Evolutionary conservation across 2,113 vertebrate genomes (phyloP).

Genomic region (Philantomba maxwellii): DNA sequence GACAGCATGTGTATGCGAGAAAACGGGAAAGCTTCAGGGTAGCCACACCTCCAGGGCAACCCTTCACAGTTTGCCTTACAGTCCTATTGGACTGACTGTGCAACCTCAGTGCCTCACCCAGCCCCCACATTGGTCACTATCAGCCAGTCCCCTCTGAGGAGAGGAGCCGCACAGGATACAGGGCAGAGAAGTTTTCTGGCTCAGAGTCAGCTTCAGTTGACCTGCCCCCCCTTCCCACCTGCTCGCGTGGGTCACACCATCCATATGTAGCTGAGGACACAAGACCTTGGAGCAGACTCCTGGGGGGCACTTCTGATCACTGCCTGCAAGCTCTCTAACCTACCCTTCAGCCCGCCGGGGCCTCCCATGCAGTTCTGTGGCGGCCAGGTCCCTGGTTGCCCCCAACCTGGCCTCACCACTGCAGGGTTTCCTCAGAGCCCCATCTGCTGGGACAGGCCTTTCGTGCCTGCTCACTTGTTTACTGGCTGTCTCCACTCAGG

Average conservation of each 20-base stretch:
- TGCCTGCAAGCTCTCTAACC: neutral
- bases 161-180: neutral
- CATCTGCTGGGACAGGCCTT: neutral
- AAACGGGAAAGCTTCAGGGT: neutral
- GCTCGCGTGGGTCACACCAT: neutral
- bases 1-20: neutral
- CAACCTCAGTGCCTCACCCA: neutral
- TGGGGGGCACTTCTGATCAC: neutral
- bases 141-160: neutral
- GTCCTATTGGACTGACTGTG: neutral
- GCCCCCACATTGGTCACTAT: neutral
- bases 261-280: neutral
- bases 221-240: neutral
- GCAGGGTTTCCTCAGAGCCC: neutral
- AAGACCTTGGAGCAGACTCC: neutral
- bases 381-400: neutral
- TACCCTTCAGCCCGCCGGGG: neutral
- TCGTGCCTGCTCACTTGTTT: neutral
- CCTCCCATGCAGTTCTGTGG: too few relatives aligned
- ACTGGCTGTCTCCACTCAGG: neutral
- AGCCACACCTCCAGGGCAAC: neutral
- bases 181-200: neutral
- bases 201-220: neutral
- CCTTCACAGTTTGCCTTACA: neutral
- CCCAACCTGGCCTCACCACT: neutral